Conservation (phyloP, 2,113 vertebrate genomes). For the Megaptera novaeangliae region DNA sequence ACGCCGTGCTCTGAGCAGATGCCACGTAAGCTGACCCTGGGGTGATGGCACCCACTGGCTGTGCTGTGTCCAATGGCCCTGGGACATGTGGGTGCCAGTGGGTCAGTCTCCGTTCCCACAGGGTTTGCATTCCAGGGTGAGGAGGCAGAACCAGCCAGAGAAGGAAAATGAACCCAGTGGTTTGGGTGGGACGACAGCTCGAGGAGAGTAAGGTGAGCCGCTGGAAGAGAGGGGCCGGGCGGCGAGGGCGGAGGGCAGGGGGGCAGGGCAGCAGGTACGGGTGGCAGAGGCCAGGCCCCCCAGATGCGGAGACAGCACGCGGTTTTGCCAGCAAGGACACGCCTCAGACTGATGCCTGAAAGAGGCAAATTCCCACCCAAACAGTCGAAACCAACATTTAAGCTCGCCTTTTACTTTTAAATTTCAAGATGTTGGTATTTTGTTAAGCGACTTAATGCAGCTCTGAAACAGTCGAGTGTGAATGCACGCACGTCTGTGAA, state of each 20-base stretch:
- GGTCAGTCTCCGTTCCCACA: neutral
- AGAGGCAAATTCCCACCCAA: neutral
- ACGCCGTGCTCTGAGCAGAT: neutral
- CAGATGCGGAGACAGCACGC: too few relatives aligned
- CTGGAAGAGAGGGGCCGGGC: neutral
- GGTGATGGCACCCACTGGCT: neutral
- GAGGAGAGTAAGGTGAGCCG: too few relatives aligned
- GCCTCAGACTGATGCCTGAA: neutral
- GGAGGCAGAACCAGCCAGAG: neutral
- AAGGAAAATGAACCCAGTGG: neutral
- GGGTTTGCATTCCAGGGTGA: neutral
- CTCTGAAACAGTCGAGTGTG: accelerated
- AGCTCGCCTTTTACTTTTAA: neutral
- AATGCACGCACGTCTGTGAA: accelerated
- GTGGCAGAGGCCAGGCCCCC: neutral
- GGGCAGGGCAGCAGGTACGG: neutral
- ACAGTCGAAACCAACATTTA: neutral
- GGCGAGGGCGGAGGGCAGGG: accelerated
- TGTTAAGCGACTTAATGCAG: neutral
- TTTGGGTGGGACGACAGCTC: neutral
- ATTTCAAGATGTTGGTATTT: neutral
- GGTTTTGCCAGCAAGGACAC: accelerated
- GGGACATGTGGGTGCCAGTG: accelerated
- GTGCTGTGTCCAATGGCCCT: neutral
- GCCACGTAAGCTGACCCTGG: neutral